Conservation (phyloP, 1,140 invertebrate genomes). For the Pemphigus obesinymphae region DNA sequence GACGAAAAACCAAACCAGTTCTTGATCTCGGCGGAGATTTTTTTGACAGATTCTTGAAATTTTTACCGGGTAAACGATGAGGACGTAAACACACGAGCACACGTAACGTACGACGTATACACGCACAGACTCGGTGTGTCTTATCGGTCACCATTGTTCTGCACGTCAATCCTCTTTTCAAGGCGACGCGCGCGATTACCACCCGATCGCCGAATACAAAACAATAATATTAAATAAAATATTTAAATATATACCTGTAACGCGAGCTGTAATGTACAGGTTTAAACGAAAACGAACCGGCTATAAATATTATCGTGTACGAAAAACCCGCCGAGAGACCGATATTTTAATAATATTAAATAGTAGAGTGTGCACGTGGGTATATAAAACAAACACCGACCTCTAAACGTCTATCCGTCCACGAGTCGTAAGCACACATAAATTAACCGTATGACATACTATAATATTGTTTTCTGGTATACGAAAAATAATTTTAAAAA, state of each 20-base stretch:
- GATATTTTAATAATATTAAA: not conserved
- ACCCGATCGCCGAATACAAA: not conserved
- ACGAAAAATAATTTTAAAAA: not conserved
- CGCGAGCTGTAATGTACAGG: too few species aligned
- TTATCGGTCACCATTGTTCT: constrained; percentile 11
- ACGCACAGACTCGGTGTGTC: not conserved
- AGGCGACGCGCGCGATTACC: not conserved
- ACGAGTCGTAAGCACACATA: not conserved
- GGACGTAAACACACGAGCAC: not conserved
- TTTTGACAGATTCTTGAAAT: constrained; percentile 20
- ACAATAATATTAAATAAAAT: not conserved
- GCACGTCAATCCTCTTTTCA: not conserved
- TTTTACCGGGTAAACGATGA: not conserved
- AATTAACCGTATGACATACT: not conserved
- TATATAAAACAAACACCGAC: not conserved
- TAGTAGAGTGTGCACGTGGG: not conserved
- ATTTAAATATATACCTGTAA: too few species aligned
- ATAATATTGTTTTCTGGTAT: not conserved
- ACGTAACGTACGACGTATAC: not conserved
- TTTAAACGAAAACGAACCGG: not conserved
- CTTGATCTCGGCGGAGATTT: not conserved
- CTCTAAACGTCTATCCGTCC: not conserved
- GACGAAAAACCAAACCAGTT: constrained; percentile 25
- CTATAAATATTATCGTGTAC: not conserved
- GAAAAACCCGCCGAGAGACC: not conserved